phyloP scores from a whole-genome alignment of 1,140 invertebrate genomes.

The Leptopilina clavipes region DNA sequence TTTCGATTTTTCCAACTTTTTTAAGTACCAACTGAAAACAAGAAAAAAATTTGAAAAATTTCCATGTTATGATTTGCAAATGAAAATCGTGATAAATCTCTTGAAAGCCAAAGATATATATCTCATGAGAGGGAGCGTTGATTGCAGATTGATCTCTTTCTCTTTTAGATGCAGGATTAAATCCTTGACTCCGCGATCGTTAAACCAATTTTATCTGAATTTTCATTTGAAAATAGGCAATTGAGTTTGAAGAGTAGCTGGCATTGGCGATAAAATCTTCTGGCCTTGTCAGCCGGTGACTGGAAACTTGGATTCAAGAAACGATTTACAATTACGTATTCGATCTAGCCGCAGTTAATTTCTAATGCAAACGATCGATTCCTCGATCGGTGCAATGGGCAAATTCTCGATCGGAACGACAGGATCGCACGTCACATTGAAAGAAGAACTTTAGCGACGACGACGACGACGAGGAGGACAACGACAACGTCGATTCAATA shows the following conservation, averaged over 20 bases:
- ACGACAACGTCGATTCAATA: constrained; percentile 8
- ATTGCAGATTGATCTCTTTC: constrained; percentile 8
- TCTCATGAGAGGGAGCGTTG: neutral
- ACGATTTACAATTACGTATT: constrained; percentile 28
- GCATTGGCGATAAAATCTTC: constrained; percentile 21
- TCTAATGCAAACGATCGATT: constrained; percentile 30
- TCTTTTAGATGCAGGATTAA: constrained; percentile 11
- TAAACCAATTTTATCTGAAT: constrained; percentile 6
- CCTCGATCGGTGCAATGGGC: constrained; percentile 11
- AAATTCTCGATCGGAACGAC: constrained; percentile 26
- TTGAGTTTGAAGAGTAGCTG: constrained; percentile 31
- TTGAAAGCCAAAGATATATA: neutral
- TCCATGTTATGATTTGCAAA: neutral
- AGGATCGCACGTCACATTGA: constrained; percentile 24
- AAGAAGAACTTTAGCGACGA: neutral
- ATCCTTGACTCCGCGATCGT: neutral
- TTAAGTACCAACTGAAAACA: too few relatives aligned
- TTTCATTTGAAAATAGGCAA: constrained; percentile 23
- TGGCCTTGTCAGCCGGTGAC: constrained; percentile 17
- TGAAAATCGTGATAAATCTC: neutral
- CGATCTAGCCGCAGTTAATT: constrained; percentile 25
- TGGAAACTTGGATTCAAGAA: constrained; percentile 23
- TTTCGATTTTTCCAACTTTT: too few relatives aligned
- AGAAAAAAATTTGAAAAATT: too few relatives aligned
- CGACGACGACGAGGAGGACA: neutral